Conservation (phyloP, 2,113 vertebrate species). For the Hoplias malabaricus region DNA sequence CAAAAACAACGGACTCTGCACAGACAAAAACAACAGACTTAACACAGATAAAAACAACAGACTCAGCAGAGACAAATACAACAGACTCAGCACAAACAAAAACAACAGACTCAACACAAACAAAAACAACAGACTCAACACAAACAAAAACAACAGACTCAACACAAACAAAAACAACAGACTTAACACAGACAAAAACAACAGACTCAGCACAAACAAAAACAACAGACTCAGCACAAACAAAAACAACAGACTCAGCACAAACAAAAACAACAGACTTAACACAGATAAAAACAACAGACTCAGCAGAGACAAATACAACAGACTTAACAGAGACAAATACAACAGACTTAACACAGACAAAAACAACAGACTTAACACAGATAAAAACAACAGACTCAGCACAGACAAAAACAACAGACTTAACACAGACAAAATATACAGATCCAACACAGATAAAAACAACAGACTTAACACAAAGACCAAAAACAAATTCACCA, state of each 20-base stretch:
- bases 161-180: neutral
- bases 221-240: neutral
- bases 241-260: neutral
- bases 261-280: neutral
- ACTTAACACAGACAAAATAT: too few relatives aligned
- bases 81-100: neutral
- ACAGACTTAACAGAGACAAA: slow-evolving; percentile 1
- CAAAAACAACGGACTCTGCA: neutral
- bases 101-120: neutral
- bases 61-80: neutral
- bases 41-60: neutral
- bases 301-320: neutral
- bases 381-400: neutral
- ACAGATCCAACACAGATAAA: too few relatives aligned
- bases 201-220: neutral
- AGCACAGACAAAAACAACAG: neutral
- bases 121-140: neutral
- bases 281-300: neutral
- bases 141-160: neutral
- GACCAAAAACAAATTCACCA: too few relatives aligned
- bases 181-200: neutral
- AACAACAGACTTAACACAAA: too few relatives aligned
- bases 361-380: neutral
- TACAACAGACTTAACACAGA: neutral
- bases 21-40: neutral